phyloP scores from a whole-genome alignment of 1,140 invertebrate species.

The Meteorus sp. region DNA sequence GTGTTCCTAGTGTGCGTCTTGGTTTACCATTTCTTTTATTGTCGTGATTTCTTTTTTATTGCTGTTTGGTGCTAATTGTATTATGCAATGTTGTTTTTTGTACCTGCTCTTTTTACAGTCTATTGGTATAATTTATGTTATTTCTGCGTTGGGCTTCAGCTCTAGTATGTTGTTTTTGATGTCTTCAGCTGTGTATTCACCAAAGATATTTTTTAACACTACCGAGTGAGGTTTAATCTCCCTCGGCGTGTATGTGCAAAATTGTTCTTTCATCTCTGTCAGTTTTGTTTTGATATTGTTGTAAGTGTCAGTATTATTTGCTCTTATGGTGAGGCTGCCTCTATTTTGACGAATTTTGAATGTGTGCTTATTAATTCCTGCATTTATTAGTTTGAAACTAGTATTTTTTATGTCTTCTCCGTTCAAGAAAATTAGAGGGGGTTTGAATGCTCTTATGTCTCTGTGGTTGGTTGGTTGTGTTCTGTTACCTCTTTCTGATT shows the following conservation, averaged over 20 bases:
- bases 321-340: not conserved
- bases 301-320: not conserved
- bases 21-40: constrained; percentile 4
- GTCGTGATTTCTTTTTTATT: not conserved
- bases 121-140: not conserved
- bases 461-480: too few relatives aligned
- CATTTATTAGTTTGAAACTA: not conserved
- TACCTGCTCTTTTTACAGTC: not conserved
- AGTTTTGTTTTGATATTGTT: not conserved
- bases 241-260: not conserved
- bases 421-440: not conserved
- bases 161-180: not conserved
- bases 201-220: not conserved
- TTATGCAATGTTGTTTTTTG: not conserved
- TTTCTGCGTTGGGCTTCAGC: not conserved
- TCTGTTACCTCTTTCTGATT: too few relatives aligned
- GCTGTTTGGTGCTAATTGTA: constrained; percentile 4
- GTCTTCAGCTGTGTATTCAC: not conserved
- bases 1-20: constrained; percentile 12
- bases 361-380: not conserved
- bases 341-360: not conserved
- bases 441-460: too few relatives aligned
- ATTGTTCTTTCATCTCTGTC: not conserved
- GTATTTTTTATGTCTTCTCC: not conserved
- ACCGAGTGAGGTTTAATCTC: not conserved